phyloP scores from a whole-genome alignment of 2,888 invertebrate species.

The Neoscelio sp. region DNA sequence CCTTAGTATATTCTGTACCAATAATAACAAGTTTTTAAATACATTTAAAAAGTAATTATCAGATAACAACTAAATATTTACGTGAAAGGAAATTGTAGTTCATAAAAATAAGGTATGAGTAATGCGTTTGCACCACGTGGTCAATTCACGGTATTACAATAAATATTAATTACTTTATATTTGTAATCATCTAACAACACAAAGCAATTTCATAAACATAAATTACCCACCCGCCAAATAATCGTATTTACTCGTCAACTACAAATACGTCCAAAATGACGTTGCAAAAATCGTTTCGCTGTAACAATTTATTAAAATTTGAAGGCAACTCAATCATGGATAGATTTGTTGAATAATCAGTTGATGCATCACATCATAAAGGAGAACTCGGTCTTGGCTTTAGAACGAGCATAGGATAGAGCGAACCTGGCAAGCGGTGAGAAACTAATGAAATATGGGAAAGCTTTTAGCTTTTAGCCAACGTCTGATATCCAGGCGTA shows the following conservation, averaged over 20 bases:
- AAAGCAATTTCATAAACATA: no score
- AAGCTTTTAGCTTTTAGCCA: conserved; percentile 81
- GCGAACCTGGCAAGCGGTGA: conserved; percentile 70
- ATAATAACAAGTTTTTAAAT: no score
- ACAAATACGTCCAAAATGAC: conserved; percentile 25
- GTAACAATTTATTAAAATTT: conserved; percentile 58
- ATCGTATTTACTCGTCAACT: neutral
- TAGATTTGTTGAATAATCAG: conserved; percentile 67
- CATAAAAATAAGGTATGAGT: no score
- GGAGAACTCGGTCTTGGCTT: conserved; percentile 68
- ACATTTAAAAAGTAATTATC: no score
- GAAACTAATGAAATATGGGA: conserved; percentile 81
- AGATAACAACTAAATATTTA: no score
- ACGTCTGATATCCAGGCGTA: conserved; percentile 78
- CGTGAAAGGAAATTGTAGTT: no score
- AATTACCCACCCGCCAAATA: neutral
- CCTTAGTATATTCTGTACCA: no score
- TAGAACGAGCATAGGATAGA: conserved; percentile 61
- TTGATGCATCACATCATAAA: conserved; percentile 68
- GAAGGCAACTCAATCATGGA: conserved; percentile 57
- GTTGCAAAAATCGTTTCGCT: conserved; percentile 40
- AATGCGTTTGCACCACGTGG: no score
- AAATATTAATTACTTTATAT: neutral
- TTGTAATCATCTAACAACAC: no score
- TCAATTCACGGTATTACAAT: no score